phyloP scores from a whole-genome alignment of 37 sponge, comb jelly and placozoan species.

The Aplysina aerophoba region DNA sequence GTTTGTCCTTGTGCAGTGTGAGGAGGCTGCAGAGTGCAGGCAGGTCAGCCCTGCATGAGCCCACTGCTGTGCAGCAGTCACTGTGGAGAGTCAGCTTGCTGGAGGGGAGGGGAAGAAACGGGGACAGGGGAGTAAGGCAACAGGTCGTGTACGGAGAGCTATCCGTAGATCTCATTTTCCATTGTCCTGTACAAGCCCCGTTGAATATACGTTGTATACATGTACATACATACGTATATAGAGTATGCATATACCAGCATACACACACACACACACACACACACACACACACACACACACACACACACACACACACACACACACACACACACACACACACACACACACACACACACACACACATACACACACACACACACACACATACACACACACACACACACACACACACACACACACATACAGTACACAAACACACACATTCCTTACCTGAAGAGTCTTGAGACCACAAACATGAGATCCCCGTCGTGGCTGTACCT shows the following conservation, averaged over 20 bases:
- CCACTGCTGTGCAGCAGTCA: constrained; percentile 39
- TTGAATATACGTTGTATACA: background rate
- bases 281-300: background rate
- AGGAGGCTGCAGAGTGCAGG: constrained; percentile 24
- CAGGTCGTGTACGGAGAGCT: background rate
- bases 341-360: background rate
- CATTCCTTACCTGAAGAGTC: constrained; percentile 59
- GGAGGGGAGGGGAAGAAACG: background rate
- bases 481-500: constrained; percentile 36
- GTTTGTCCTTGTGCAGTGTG: constrained; percentile 17
- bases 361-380: too few species aligned
- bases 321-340: background rate
- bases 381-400: background rate
- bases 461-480: constrained; percentile 72
- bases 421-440: too few species aligned
- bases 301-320: too few species aligned
- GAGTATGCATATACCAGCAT: background rate
- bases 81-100: constrained; percentile 76
- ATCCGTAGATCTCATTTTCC: too few species aligned
- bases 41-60: constrained; percentile 24
- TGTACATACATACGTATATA: constrained; percentile 6
- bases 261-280: background rate
- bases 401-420: background rate
- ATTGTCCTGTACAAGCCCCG: background rate
- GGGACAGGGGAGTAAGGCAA: background rate